A percentile compares a stretch with the other conserved stretches of the same genome.
Evolutionary conservation across 64 coral and sea anemone species (phyloP).

Genomic region (Porites australiensis): DNA sequence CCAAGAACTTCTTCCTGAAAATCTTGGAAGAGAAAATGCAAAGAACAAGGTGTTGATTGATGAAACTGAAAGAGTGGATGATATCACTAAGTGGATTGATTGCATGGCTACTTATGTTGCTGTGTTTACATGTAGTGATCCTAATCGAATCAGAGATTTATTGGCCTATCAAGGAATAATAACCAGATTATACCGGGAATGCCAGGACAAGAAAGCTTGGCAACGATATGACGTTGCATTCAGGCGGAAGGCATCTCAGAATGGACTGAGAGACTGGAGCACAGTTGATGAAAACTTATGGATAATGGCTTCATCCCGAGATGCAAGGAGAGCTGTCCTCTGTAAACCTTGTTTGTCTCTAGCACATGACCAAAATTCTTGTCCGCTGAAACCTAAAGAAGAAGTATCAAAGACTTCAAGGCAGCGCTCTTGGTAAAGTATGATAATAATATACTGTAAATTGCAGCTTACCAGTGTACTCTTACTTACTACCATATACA

Average conservation of each 20-base stretch:
- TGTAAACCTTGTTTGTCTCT: slow-evolving; percentile 91
- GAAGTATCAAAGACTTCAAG: slow-evolving; percentile 28
- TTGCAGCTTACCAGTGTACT: too few relatives aligned
- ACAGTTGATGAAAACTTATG: slow-evolving; percentile 92
- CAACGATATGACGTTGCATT: slow-evolving; percentile 98
- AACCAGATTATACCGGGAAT: slow-evolving; percentile 86
- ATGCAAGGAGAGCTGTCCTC: slow-evolving; percentile 80
- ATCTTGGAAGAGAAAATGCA: slow-evolving; percentile 59
- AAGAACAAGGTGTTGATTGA: slow-evolving; percentile 70
- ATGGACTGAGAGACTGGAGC: slow-evolving; percentile 73
- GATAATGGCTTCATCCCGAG: slow-evolving; percentile 87
- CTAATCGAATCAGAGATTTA: slow-evolving; percentile 75
- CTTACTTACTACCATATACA: too few relatives aligned
- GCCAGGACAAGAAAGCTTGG: slow-evolving; percentile 94
- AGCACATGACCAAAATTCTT: slow-evolving; percentile 77
- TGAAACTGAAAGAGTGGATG: slow-evolving; percentile 85
- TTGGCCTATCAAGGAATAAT: slow-evolving; percentile 91
- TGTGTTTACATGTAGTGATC: slow-evolving; percentile 64
- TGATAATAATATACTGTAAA: not conserved
- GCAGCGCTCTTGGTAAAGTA: slow-evolving; percentile 52
- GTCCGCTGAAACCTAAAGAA: slow-evolving; percentile 72
- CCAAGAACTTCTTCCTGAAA: slow-evolving; percentile 87
- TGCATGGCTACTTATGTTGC: slow-evolving; percentile 94
- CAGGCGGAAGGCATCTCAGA: slow-evolving; percentile 87
- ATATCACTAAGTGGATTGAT: slow-evolving; percentile 97